Conservation (phyloP, 2,113 vertebrate genomes). For the Coryphaenoides rupestris region DNA sequence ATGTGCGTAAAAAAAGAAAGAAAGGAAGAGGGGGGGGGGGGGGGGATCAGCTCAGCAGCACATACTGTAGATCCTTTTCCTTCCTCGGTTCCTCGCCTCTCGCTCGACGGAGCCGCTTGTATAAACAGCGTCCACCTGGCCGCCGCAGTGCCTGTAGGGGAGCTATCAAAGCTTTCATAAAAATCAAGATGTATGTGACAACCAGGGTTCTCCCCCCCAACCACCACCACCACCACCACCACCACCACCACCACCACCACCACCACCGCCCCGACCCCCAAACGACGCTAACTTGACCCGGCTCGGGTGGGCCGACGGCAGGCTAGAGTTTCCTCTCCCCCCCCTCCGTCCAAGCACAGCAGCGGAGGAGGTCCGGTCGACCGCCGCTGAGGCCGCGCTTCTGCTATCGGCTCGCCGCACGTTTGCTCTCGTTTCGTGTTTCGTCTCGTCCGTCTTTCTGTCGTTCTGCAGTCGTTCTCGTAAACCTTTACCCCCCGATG, state of each 20-base stretch:
- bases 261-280: neutral
- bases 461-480: slow-evolving; percentile 34
- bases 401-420: too few species aligned
- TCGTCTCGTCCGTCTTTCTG: slow-evolving; percentile 56
- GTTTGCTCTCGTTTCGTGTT: too few species aligned
- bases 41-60: slow-evolving; percentile 3
- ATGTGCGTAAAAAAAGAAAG: too few species aligned
- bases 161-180: slow-evolving; percentile 74
- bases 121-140: slow-evolving; percentile 73
- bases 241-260: neutral
- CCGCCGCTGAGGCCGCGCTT: too few species aligned
- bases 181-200: slow-evolving; percentile 74
- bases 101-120: slow-evolving; percentile 64
- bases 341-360: too few species aligned
- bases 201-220: slow-evolving; percentile 61
- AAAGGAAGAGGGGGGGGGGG: neutral
- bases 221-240: slow-evolving; percentile 14
- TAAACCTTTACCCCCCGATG: slow-evolving; percentile 6
- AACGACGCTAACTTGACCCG: too few species aligned
- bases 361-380: too few species aligned
- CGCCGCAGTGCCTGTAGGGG: slow-evolving; percentile 64
- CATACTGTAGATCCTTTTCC: slow-evolving; percentile 41
- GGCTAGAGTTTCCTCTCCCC: slow-evolving; percentile 58
- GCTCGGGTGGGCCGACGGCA: slow-evolving; percentile 49
- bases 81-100: slow-evolving; percentile 47